A percentile compares a stretch with the other conserved stretches of the same genome.
phyloP scores from a whole-genome alignment of 2,797 vertebrate species.

The Nyctibius grandis region DNA sequence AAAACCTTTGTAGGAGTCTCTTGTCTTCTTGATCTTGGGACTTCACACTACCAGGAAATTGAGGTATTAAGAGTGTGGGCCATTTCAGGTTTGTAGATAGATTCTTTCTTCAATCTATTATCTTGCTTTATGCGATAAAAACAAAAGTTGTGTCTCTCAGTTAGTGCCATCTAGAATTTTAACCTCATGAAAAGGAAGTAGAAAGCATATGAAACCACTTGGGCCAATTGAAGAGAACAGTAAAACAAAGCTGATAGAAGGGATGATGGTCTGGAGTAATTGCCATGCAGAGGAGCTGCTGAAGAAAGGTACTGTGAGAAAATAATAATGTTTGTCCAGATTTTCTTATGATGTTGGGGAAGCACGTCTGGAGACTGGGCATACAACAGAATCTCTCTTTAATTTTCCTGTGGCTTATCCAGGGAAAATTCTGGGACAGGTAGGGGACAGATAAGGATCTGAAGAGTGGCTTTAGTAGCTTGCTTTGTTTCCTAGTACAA shows the following conservation, averaged over 20 bases:
- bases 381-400: not conserved
- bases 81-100: not conserved
- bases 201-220: not conserved
- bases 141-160: not conserved
- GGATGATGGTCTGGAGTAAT: not conserved
- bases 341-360: not conserved
- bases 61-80: not conserved
- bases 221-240: not conserved
- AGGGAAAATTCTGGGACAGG: not conserved
- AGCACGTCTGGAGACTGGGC: not conserved
- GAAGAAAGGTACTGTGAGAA: not conserved
- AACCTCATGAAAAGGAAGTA: not conserved
- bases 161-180: not conserved
- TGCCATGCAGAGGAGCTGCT: not conserved
- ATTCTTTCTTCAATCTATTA: not conserved
- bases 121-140: not conserved
- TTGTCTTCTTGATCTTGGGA: not conserved
- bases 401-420: not conserved
- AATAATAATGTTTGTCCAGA: not conserved
- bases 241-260: not conserved
- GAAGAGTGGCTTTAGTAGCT: not conserved
- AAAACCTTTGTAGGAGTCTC: not conserved
- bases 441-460: not conserved
- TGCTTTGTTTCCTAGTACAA: not conserved
- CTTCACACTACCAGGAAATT: not conserved